phyloP scores from a whole-genome alignment of 1,140 invertebrate genomes.

The Colletes gigas region DNA sequence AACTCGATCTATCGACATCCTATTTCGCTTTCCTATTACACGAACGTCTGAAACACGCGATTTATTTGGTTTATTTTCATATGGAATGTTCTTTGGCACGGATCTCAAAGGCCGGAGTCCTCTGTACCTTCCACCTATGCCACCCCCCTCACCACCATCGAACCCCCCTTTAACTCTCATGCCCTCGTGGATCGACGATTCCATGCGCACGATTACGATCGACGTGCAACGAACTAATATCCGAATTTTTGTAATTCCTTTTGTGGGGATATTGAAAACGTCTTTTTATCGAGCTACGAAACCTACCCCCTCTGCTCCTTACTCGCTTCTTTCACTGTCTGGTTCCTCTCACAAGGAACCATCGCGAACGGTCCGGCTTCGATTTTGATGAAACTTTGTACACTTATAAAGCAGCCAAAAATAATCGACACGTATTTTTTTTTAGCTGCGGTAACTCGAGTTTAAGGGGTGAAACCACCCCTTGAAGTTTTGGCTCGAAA shows the following conservation, averaged over 20 bases:
- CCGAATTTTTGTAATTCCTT: constrained; percentile 76
- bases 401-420: too few species aligned
- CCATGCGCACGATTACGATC: constrained; percentile 72
- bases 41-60: constrained; percentile 73
- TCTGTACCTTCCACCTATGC: constrained; percentile 30
- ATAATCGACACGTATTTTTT: too few species aligned
- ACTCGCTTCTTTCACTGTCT: constrained; percentile 1
- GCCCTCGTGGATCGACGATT: constrained; percentile 45
- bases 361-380: too few species aligned
- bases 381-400: too few species aligned
- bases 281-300: constrained; percentile 18
- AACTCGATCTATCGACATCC: constrained; percentile 72
- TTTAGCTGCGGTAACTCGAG: too few species aligned
- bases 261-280: constrained; percentile 71
- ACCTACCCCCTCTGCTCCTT: not conserved
- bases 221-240: constrained; percentile 72
- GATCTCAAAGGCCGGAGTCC: constrained; percentile 70
- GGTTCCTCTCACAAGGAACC: too few species aligned
- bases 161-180: not conserved
- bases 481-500: too few species aligned
- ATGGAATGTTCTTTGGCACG: constrained; percentile 73
- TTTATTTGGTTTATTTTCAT: constrained; percentile 77
- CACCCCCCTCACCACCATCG: constrained; percentile 12
- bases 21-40: constrained; percentile 76
- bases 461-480: too few species aligned